Evolutionary conservation across 1,140 invertebrate genomes (phyloP).

Genomic region (Magallana angulata): DNA sequence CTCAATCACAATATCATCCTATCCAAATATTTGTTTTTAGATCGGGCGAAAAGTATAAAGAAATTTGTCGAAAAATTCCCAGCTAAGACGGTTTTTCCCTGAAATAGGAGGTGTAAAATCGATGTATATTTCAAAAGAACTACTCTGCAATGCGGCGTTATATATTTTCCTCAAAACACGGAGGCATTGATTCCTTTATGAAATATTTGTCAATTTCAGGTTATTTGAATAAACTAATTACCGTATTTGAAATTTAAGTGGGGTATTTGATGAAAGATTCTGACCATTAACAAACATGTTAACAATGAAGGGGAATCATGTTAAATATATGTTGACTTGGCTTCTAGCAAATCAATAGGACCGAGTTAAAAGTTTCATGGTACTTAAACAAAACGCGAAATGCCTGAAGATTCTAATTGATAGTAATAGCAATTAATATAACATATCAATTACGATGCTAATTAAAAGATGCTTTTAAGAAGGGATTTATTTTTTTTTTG

Average conservation of each 20-base stretch:
- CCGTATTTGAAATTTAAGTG: conserved; percentile 15
- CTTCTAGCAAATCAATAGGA: neutral
- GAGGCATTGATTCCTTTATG: neutral
- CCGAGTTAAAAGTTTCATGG: neutral
- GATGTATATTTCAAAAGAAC: conserved; percentile 5
- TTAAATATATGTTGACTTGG: neutral
- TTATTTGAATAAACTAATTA: conserved; percentile 37
- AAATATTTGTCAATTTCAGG: conserved; percentile 17
- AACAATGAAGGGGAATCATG: neutral
- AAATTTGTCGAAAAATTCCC: neutral
- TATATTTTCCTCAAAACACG: neutral
- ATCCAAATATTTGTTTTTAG: conserved; percentile 8
- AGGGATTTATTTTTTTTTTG: too few relatives aligned
- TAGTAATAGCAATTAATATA: too few relatives aligned
- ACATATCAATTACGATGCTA: too few relatives aligned
- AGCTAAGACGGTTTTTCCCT: neutral
- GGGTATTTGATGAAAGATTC: neutral
- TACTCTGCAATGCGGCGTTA: neutral
- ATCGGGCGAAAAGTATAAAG: neutral
- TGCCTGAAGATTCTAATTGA: too few relatives aligned
- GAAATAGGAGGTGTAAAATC: neutral
- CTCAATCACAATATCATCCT: neutral
- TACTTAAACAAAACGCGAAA: neutral
- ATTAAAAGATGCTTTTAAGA: too few relatives aligned
- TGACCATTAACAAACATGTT: neutral